A percentile compares a stretch with the other conserved stretches of the same genome.
These are phyloP conservation scores for Acanthornis magna DNA, from an alignment of 2,797 vertebrate genomes.

Conservation along the genomic window DNA sequence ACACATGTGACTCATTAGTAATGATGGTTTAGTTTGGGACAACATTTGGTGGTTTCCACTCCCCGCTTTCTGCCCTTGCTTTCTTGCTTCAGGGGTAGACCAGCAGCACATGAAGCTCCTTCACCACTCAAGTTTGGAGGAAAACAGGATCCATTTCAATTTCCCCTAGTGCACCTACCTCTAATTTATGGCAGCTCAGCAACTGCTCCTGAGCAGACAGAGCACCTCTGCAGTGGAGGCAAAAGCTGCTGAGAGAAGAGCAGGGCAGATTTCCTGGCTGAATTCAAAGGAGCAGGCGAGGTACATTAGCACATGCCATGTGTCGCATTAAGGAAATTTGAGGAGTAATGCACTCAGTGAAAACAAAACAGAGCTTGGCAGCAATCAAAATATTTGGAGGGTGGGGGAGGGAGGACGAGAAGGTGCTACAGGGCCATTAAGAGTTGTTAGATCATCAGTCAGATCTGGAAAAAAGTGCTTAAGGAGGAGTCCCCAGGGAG, in stretches of 20 bases:
- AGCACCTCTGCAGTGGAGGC: background rate
- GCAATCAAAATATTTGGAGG: background rate
- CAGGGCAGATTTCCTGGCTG: background rate
- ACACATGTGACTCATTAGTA: background rate
- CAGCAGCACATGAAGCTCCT: background rate
- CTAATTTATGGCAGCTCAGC: constrained; percentile 25
- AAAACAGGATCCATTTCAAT: background rate
- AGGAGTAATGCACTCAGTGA: background rate
- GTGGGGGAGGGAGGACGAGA: background rate
- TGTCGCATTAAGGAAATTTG: background rate
- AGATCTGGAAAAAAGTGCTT: background rate
- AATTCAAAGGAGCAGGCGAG: background rate
- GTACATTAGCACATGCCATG: background rate
- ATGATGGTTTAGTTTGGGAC: background rate
- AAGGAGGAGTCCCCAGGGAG: background rate
- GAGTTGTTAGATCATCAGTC: background rate
- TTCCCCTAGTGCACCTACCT: background rate
- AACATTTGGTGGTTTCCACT: background rate
- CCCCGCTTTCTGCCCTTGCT: background rate
- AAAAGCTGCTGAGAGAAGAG: background rate
- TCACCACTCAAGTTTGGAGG: background rate
- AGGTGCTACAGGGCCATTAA: background rate
- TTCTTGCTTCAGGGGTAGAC: background rate
- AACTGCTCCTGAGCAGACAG: background rate
- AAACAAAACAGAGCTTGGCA: constrained; percentile 6